Conservation (phyloP, 2,888 invertebrate genomes). For the Yponomeuta plumbellus region DNA sequence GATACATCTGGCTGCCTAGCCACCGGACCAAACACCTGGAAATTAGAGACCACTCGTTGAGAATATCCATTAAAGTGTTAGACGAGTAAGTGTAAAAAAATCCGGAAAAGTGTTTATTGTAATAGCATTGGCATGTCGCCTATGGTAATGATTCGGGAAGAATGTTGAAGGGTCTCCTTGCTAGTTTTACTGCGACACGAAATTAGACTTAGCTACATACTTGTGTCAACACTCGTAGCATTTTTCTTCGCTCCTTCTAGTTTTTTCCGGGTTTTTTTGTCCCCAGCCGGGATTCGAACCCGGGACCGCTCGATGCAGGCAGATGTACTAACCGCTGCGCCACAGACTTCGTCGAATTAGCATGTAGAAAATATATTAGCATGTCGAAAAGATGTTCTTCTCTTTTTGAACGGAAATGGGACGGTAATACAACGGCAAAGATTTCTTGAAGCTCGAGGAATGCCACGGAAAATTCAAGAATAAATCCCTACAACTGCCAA, state of each 20-base stretch:
- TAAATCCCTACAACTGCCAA: not conserved
- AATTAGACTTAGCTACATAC: not conserved
- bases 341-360: too few relatives aligned
- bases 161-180: constrained; percentile 4
- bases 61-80: not conserved
- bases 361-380: too few relatives aligned
- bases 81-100: constrained; percentile 43
- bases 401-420: too few relatives aligned
- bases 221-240: too few relatives aligned
- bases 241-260: too few relatives aligned
- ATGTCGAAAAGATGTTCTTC: too few relatives aligned
- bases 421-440: too few relatives aligned
- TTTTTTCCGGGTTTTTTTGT: too few relatives aligned
- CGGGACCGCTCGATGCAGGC: too few relatives aligned
- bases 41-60: not conserved
- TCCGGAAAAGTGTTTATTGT: constrained; percentile 43
- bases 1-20: not conserved
- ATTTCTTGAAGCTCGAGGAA: not conserved
- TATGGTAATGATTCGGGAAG: constrained; percentile 11
- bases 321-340: too few relatives aligned
- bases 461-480: not conserved
- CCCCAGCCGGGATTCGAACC: too few relatives aligned
- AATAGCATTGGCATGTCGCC: constrained; percentile 3
- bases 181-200: constrained; percentile 6
- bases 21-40: not conserved